Conservation (phyloP, 2,113 vertebrate genomes). For the Edolisoma coerulescens region DNA sequence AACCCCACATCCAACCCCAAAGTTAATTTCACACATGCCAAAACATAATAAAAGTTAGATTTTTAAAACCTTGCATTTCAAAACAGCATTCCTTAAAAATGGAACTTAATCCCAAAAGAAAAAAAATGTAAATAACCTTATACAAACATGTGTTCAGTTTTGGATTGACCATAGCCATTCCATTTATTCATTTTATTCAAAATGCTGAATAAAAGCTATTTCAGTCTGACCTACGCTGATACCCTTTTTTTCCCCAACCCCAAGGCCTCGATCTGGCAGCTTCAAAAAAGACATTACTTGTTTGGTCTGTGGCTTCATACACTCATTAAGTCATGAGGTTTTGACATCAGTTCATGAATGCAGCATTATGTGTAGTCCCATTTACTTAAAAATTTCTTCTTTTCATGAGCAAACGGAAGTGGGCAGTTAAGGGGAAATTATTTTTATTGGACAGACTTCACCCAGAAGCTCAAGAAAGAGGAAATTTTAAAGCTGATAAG, state of each 20-base stretch:
- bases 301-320: not conserved
- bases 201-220: conserved; percentile 12
- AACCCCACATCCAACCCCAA: not conserved
- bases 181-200: not conserved
- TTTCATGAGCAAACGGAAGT: not conserved
- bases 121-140: not conserved
- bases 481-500: conserved; percentile 11
- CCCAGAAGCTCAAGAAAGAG: conserved; percentile 9
- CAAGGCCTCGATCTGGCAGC: not conserved
- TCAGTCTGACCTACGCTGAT: not conserved
- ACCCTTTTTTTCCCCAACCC: not conserved
- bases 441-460: conserved; percentile 5
- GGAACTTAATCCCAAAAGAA: not conserved
- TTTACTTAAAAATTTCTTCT: conserved; percentile 18
- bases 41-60: not conserved
- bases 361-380: conserved; percentile 1
- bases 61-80: not conserved
- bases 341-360: conserved; percentile 18
- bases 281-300: not conserved
- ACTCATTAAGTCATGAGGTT: conserved; percentile 16
- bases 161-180: conserved; percentile 19
- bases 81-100: not conserved
- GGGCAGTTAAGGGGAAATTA: not conserved
- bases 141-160: not conserved
- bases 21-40: not conserved